Percentiles rank a stretch among this genome's conserved stretches.
phyloP scores from a whole-genome alignment of 35 echinoderm and acorn worm genomes.

The Stichopus chloronotus region DNA sequence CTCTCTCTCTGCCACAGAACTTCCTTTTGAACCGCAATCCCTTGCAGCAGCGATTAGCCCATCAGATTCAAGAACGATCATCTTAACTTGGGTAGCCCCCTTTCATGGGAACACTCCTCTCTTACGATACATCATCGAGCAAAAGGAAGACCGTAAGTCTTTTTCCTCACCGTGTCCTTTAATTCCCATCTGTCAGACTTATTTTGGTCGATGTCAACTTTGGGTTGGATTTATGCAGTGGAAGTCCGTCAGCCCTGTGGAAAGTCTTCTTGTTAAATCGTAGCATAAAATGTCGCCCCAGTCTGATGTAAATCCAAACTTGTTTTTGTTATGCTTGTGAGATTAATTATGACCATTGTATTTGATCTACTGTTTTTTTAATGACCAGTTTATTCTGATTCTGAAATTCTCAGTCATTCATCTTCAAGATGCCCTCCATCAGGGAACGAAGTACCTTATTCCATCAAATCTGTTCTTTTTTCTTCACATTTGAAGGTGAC shows the following conservation, averaged over 20 bases:
- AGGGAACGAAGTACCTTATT: too few relatives aligned
- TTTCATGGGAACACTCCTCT: constrained; percentile 91
- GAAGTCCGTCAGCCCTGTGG: not conserved
- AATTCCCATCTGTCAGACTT: not conserved
- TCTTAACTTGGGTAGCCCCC: constrained; percentile 71
- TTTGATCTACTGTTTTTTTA: not conserved
- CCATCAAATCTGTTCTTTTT: too few relatives aligned
- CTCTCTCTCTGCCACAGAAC: constrained; percentile 62
- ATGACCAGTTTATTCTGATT: too few relatives aligned
- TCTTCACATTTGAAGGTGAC: too few relatives aligned
- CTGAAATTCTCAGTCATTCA: too few relatives aligned
- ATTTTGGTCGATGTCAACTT: constrained; percentile 37
- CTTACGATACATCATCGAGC: constrained; percentile 83
- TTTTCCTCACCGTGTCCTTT: not conserved
- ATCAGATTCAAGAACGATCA: constrained; percentile 68
- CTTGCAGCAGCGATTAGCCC: constrained; percentile 64
- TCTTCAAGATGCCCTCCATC: too few relatives aligned
- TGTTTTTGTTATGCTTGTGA: not conserved
- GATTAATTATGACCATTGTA: not conserved
- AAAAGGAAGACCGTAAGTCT: constrained; percentile 93
- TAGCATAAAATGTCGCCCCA: not conserved
- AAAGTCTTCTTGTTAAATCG: not conserved
- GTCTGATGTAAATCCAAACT: constrained; percentile 14
- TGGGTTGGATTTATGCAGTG: not conserved
- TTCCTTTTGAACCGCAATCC: constrained; percentile 71